Base-by-base conservation (phyloP, 2,797 vertebrate species). In the Thaleichthys pacificus region DNA sequence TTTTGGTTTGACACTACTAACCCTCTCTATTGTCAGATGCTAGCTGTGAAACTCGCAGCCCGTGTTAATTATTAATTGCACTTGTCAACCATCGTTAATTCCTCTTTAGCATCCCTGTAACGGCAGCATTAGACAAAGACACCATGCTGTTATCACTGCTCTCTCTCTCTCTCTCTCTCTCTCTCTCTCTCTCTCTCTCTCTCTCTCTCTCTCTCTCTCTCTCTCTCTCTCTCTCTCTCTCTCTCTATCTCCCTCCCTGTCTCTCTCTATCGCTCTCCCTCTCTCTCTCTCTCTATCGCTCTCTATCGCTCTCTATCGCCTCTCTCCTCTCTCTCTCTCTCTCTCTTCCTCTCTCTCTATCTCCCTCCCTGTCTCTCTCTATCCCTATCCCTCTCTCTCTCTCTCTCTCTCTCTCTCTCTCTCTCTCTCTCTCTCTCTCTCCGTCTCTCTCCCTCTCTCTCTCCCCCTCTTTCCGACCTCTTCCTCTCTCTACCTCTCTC, bases 11-110 rank as follows among this genome's bases (percentile, higher is more conserved):
- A 32, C 30, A 32, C 30, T 4, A 32, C 26, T 26, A 90, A 91
- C 85, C 88, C 88, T 51, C 82, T 86, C 89, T 89, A 93, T 88
- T 92, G 92, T 94, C 93, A 91, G 92, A 90, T 87, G 89, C 87
- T 91, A 89, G 82, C 89, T 91, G 86, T 86, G 85, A 87, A 91
- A 93, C 92, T 91, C 85, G 89, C 79, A 73, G 90, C 89, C 91
- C 89, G 88, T 89, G 94, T 95, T 94, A 95, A 95, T 95, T 95
- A 96, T 95, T 94, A 95, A 96, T 95, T 94, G 92, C 88, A 91
- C 94, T 95, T 94, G 93, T 95, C 95, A 94, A 94, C 86, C 91
- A 72, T 93, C 92, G 93, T 95, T 95, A 94, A 94, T 93, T 93
- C 92, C 92, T 95, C 91, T 93, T 94, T 94, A 94, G 90, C 91